These are phyloP conservation scores for Diarsia brunnea DNA, from an alignment of 2,888 invertebrate genomes.

Conservation along the genomic window DNA sequence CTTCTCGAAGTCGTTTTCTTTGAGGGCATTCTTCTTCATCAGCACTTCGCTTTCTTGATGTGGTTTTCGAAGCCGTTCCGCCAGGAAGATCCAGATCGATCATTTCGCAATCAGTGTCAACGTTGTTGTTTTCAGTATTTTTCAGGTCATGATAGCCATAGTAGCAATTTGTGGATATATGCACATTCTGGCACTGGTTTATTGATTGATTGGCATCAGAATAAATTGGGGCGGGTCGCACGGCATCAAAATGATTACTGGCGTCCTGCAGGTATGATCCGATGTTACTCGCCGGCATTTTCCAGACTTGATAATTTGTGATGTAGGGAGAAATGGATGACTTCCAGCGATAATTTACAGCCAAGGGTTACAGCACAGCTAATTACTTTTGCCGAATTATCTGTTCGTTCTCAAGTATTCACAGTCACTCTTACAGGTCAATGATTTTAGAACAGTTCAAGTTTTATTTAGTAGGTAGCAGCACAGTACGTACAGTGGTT, in stretches of 20 bases:
- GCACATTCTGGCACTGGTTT: slow-evolving; percentile 86
- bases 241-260: slow-evolving; percentile 87
- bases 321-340: neutral
- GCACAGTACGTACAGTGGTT: neutral
- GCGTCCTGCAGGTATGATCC: slow-evolving; percentile 85
- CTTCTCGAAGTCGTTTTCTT: slow-evolving; percentile 86
- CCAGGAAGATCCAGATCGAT: slow-evolving; percentile 73
- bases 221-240: slow-evolving; percentile 86
- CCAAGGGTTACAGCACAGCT: slow-evolving; percentile 7
- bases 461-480: slow-evolving; percentile 1
- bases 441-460: slow-evolving; percentile 8
- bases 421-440: neutral
- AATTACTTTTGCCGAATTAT: neutral
- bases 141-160: slow-evolving; percentile 88
- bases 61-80: slow-evolving; percentile 69
- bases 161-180: slow-evolving; percentile 89
- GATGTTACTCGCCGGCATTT: slow-evolving; percentile 86
- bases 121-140: slow-evolving; percentile 70
- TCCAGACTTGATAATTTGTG: slow-evolving; percentile 29
- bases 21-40: slow-evolving; percentile 80
- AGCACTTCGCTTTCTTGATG: slow-evolving; percentile 84
- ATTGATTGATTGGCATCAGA: slow-evolving; percentile 80
- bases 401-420: too few relatives aligned
- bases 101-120: slow-evolving; percentile 86
- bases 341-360: neutral